These are phyloP conservation scores for Drosophila funebris DNA, from an alignment of 1,140 invertebrate genomes.

Conservation along the genomic window DNA sequence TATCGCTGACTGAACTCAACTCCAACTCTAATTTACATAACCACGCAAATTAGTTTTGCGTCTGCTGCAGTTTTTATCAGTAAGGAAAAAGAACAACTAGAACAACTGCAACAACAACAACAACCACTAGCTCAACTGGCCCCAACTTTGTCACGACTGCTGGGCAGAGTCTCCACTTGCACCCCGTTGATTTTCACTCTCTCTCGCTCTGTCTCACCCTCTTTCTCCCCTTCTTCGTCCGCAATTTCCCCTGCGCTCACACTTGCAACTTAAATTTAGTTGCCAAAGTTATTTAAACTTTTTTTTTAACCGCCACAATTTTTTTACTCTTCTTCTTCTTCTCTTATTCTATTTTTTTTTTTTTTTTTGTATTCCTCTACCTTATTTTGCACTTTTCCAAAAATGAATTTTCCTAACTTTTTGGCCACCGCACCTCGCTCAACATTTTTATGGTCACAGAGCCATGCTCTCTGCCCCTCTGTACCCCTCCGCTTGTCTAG, in stretches of 20 bases:
- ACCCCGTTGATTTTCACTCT: slow-evolving; percentile 17
- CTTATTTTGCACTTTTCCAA: slow-evolving; percentile 66
- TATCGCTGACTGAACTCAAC: slow-evolving; percentile 62
- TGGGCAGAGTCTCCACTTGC: slow-evolving; percentile 8
- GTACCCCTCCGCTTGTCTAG: slow-evolving; percentile 44
- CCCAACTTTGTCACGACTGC: slow-evolving; percentile 70
- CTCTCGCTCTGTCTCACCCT: not conserved
- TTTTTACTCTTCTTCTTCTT: slow-evolving; percentile 15
- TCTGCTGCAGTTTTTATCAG: slow-evolving; percentile 81
- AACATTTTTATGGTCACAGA: slow-evolving; percentile 39
- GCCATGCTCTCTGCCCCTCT: not conserved
- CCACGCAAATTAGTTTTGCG: slow-evolving; percentile 81
- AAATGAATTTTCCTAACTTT: slow-evolving; percentile 75
- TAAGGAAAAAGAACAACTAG: slow-evolving; percentile 34
- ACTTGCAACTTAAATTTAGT: slow-evolving; percentile 77
- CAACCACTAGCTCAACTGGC: slow-evolving; percentile 20
- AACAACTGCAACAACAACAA: slow-evolving; percentile 21
- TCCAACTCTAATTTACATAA: slow-evolving; percentile 79
- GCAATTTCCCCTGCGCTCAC: not conserved
- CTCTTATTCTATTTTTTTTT: not conserved
- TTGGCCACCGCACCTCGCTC: slow-evolving; percentile 37
- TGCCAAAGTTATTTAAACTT: slow-evolving; percentile 80
- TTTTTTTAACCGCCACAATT: slow-evolving; percentile 43
- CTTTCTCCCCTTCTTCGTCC: not conserved
- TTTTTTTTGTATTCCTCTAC: slow-evolving; percentile 37